Conservation (phyloP, 2,888 invertebrate species). For the Isotomurus palustris region DNA sequence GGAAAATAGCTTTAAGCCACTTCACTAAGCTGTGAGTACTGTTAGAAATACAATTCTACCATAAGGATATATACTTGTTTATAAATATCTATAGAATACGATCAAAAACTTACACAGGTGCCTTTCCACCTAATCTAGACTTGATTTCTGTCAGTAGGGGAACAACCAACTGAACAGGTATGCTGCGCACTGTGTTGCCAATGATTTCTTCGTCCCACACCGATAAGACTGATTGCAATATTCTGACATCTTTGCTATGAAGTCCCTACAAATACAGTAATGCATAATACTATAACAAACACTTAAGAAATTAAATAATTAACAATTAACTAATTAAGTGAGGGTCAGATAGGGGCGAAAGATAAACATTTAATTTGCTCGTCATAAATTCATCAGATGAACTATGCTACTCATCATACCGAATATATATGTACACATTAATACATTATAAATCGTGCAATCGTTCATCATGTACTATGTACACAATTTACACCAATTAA, state of each 20-base stretch:
- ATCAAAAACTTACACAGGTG: conserved; percentile 59
- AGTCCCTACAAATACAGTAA: conserved; percentile 60
- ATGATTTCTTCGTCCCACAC: conserved; percentile 65
- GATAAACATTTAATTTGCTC: neutral
- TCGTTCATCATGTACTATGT: no score
- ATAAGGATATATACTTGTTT: neutral
- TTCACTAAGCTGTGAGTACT: conserved; percentile 56
- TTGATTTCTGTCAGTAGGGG: conserved; percentile 69
- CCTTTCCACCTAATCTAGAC: conserved; percentile 63
- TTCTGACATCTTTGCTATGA: conserved; percentile 72
- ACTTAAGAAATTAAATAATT: neutral
- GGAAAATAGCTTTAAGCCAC: conserved; percentile 60
- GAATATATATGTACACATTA: no score
- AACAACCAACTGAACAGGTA: conserved; percentile 71
- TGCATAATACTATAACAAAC: neutral
- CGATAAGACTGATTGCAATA: conserved; percentile 68
- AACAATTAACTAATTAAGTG: no score
- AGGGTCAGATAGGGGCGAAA: neutral
- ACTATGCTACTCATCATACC: no score
- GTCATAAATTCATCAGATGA: no score
- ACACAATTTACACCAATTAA: no score
- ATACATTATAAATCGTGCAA: no score
- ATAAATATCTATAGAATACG: neutral
- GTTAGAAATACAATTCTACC: conserved; percentile 7
- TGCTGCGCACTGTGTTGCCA: conserved; percentile 64